Conservation (phyloP, 2,888 invertebrate species). For the Gerris lacustris region DNA sequence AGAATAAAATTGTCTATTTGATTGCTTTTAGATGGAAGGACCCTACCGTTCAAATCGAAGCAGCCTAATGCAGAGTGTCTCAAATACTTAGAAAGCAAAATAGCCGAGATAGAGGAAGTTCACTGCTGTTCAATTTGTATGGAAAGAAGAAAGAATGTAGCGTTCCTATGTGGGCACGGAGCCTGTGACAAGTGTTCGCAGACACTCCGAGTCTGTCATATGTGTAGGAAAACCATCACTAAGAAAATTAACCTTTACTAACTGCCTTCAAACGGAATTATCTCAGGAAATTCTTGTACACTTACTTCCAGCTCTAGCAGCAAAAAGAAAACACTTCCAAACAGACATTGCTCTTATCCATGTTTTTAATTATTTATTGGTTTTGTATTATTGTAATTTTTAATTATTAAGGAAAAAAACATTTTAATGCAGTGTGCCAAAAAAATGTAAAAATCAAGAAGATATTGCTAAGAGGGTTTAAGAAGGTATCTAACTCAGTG, state of each 20-base stretch:
- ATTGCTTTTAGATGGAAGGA: constrained; percentile 35
- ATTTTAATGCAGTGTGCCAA: no score
- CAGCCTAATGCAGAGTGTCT: constrained; percentile 54
- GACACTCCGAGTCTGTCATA: constrained; percentile 70
- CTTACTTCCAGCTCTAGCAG: no score
- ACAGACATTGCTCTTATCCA: no score
- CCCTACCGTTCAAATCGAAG: constrained; percentile 37
- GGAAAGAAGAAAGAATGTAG: constrained; percentile 69
- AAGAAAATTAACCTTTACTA: constrained; percentile 55
- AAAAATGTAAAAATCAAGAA: no score
- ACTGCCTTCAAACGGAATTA: neutral
- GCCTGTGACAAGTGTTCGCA: constrained; percentile 72
- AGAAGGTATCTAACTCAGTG: no score
- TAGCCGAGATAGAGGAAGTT: constrained; percentile 75
- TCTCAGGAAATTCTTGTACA: no score
- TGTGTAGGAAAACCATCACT: constrained; percentile 66
- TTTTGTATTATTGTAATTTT: no score
- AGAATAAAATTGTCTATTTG: no score
- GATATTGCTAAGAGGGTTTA: no score
- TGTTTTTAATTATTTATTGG: no score
- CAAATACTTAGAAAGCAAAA: constrained; percentile 59
- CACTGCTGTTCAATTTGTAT: constrained; percentile 78
- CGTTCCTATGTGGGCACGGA: constrained; percentile 78
- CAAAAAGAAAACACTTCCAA: no score
- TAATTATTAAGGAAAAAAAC: no score